Conservation (phyloP, 2,113 vertebrate species). For the Phylloscopus trochiloides region DNA sequence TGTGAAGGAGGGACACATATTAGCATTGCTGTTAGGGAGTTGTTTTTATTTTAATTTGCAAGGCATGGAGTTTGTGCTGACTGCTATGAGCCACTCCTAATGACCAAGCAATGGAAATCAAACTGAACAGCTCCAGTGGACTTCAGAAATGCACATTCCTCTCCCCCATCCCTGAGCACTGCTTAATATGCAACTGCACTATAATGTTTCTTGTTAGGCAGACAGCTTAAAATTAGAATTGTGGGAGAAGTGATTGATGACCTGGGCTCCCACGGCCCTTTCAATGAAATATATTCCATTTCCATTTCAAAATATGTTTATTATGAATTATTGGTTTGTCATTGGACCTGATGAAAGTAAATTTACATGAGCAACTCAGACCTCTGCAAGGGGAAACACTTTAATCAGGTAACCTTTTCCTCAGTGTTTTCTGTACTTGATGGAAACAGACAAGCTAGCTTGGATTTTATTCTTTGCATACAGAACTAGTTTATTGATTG, state of each 20-base stretch:
- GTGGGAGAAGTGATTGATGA: slow-evolving; percentile 55
- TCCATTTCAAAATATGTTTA: slow-evolving; percentile 53
- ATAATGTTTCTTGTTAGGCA: slow-evolving; percentile 44
- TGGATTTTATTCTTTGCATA: slow-evolving; percentile 3
- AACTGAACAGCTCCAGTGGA: neutral
- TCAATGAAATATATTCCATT: slow-evolving; percentile 37
- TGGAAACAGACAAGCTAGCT: neutral
- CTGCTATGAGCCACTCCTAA: neutral
- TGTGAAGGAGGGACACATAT: neutral
- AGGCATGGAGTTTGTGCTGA: neutral
- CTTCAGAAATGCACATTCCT: neutral
- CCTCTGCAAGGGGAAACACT: neutral
- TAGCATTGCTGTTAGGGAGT: neutral
- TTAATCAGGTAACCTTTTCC: slow-evolving; percentile 1
- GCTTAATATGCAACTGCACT: slow-evolving; percentile 13
- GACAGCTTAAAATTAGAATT: slow-evolving; percentile 30
- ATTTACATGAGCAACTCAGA: neutral
- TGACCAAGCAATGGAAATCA: neutral
- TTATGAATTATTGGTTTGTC: slow-evolving; percentile 62
- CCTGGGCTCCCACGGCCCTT: neutral
- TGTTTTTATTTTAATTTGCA: neutral
- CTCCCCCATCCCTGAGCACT: neutral
- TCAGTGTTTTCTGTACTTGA: neutral
- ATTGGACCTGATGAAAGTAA: slow-evolving; percentile 23
- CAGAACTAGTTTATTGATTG: slow-evolving; percentile 25